Evolutionary conservation across 35 echinoderm and acorn worm species (phyloP), one percentile per base, ranked within the genome.

Genomic region (Acanthaster planci): DNA sequence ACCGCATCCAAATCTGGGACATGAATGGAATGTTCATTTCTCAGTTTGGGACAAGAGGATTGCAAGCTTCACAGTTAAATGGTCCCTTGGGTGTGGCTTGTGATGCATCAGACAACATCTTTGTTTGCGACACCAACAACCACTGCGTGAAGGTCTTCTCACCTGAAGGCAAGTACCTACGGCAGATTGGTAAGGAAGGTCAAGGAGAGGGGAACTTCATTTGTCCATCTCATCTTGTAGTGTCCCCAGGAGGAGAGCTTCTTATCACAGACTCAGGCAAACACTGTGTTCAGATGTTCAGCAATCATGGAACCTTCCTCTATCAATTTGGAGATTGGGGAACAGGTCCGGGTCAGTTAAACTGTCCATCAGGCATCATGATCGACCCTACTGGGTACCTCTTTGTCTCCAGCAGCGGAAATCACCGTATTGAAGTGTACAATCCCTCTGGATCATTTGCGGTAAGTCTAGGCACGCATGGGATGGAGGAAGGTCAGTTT

Each of bases 301-400:
- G 85, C 17, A 57, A 52, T 21, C 88, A 93, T 26, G 96, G 96
- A 26, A 93, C 92, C 37, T 99, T 85, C 76, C 87, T 94, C 19
- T 99, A 99, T 76, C 85, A 80, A 26, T 94, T 99, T 80, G 96
- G 96, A 19, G 80, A 86, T 27, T 93, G 92, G 92, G 96, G 96
- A 2, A 84, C 91, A 21, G 85, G 90, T 22, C 86, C 88, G 37
- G 96, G 96, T n/a, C 87, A 94, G 64, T 77, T 99, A 9, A 99
- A 99, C 76, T 94, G 92, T 78, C 96, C 96, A 10, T 83, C 88
- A 38, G 96, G 96, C 2, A 99, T 99, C 32, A 85, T 68, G 0
- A 87, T 94, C 15, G 92, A 99, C 86, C 36, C 77, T 34, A 85
- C 81, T 67, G 96, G 96, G 0, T 99, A 94, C 84, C 81, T 99